Evolutionary conservation across 53 echinoderm and acorn worm species (phyloP).

Genomic region (Astropecten irregularis): DNA sequence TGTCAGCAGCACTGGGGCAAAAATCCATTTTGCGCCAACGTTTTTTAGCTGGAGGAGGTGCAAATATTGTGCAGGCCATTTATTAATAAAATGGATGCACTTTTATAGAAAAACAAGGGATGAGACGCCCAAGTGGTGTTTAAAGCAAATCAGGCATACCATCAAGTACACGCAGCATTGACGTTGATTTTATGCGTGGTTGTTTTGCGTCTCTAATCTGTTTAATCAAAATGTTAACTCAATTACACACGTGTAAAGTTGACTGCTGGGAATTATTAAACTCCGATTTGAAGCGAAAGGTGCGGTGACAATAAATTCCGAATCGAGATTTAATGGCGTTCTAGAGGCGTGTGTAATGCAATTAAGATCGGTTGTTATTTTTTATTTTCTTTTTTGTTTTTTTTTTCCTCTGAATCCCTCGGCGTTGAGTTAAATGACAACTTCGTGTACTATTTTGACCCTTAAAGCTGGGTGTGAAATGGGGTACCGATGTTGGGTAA

Average conservation of each 20-base stretch:
- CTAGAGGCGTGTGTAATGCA: conserved; percentile 23
- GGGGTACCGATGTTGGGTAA: too few species aligned
- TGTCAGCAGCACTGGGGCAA: conserved; percentile 54
- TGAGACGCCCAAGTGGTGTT: conserved; percentile 35
- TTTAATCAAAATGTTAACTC: conserved; percentile 52
- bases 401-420: neutral
- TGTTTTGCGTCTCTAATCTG: conserved; percentile 31
- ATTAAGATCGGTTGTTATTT: conserved; percentile 15
- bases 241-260: conserved; percentile 45
- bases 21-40: conserved; percentile 51
- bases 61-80: conserved; percentile 54
- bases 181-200: conserved; percentile 29
- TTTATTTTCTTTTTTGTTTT: too few species aligned
- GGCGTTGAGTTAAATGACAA: neutral
- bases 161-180: conserved; percentile 23
- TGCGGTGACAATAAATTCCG: neutral
- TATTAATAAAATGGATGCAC: conserved; percentile 46
- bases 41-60: conserved; percentile 53
- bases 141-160: conserved; percentile 39
- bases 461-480: neutral
- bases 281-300: conserved; percentile 31
- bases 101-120: conserved; percentile 15
- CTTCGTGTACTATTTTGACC: conserved; percentile 29
- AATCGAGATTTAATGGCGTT: conserved; percentile 52
- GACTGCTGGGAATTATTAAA: conserved; percentile 43